Conservation (phyloP, 2,888 invertebrate genomes). For the Idaea straminata region DNA sequence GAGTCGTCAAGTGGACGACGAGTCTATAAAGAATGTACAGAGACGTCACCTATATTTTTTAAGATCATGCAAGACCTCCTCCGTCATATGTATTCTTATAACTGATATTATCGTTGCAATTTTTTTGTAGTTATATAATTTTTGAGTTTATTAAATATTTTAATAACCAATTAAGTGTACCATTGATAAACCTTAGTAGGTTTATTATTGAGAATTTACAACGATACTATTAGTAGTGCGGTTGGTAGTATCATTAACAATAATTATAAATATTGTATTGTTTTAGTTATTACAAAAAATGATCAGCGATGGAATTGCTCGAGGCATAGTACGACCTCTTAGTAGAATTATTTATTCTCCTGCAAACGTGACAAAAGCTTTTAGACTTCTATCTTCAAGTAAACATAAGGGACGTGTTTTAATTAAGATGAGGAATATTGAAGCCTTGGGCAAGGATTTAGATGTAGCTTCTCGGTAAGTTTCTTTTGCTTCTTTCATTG, state of each 20-base stretch:
- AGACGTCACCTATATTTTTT: too few species aligned
- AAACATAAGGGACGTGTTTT: slow-evolving; percentile 78
- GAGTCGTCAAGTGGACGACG: too few species aligned
- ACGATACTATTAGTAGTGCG: too few species aligned
- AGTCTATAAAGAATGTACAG: too few species aligned
- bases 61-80: too few species aligned
- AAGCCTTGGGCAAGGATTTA: slow-evolving; percentile 29
- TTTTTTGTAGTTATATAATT: too few species aligned
- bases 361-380: slow-evolving; percentile 84
- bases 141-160: too few species aligned
- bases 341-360: slow-evolving; percentile 81
- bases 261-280: not conserved
- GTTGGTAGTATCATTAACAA: slow-evolving; percentile 53
- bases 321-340: slow-evolving; percentile 85
- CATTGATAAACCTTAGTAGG: too few species aligned
- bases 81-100: too few species aligned
- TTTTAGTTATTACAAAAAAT: slow-evolving; percentile 70
- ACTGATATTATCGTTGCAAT: too few species aligned
- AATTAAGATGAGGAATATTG: slow-evolving; percentile 39
- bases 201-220: too few species aligned
- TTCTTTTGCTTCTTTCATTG: not conserved
- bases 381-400: slow-evolving; percentile 79
- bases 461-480: slow-evolving; percentile 40
- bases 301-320: slow-evolving; percentile 81
- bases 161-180: too few species aligned